Evolutionary conservation across 92 coral and sea anemone species (phyloP).

Genomic region (Zoanthus sansibaricus): DNA sequence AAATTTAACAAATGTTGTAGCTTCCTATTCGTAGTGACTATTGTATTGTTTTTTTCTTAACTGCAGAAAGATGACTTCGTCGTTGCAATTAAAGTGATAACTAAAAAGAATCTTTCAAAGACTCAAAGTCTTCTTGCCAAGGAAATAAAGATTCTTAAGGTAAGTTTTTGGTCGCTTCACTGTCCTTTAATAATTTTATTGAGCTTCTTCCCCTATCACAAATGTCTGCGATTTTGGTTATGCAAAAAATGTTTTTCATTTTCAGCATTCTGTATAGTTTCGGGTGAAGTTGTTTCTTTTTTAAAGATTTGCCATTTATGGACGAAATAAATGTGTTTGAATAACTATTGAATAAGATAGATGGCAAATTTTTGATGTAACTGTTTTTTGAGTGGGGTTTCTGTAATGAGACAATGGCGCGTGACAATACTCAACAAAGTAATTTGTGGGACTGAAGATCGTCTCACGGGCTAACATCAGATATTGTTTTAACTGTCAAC

Average conservation of each 20-base stretch:
- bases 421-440: background rate
- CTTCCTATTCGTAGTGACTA: too few relatives aligned
- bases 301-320: background rate
- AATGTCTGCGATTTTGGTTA: background rate
- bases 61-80: constrained; percentile 87
- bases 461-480: background rate
- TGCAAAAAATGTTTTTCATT: background rate
- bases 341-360: background rate
- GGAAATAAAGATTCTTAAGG: constrained; percentile 96
- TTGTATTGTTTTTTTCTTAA: background rate
- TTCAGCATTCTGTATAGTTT: background rate
- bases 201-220: background rate
- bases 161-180: constrained; percentile 27
- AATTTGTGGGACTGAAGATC: background rate
- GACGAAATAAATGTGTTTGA: background rate
- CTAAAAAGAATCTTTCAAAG: constrained; percentile 96
- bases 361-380: background rate
- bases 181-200: background rate
- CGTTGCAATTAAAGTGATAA: constrained; percentile 94
- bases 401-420: background rate
- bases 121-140: constrained; percentile 95
- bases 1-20: background rate
- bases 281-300: background rate
- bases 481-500: background rate
- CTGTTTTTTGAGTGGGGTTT: background rate